Conservation (phyloP, 2,113 vertebrate species). For the Melanocharis versteri region DNA sequence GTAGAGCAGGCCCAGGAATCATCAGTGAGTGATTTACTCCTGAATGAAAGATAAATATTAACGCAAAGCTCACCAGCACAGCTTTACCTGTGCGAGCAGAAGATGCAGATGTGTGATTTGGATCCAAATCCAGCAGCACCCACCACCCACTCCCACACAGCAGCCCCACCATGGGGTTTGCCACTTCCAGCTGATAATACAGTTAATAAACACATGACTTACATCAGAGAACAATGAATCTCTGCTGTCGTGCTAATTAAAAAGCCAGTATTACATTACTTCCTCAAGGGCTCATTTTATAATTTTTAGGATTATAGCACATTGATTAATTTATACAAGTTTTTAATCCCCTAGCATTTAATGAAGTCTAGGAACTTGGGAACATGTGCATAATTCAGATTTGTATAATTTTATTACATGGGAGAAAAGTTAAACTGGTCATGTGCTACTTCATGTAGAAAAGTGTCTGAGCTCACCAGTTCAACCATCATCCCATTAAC, state of each 20-base stretch:
- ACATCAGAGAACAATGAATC: constrained; percentile 67
- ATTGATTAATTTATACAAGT: constrained; percentile 83
- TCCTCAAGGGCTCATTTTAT: constrained; percentile 78
- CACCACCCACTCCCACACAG: neutral
- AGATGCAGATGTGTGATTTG: neutral
- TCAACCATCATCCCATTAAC: constrained; percentile 48
- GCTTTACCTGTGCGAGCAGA: neutral
- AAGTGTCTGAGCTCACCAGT: constrained; percentile 23
- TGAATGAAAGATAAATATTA: neutral
- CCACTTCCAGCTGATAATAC: constrained; percentile 34
- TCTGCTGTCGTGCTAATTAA: constrained; percentile 77
- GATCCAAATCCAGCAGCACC: neutral
- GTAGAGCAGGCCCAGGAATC: neutral
- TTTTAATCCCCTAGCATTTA: constrained; percentile 80
- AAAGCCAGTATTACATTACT: constrained; percentile 76
- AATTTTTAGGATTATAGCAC: constrained; percentile 80
- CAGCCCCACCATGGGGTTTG: neutral
- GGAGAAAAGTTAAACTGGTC: constrained; percentile 58
- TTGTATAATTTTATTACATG: constrained; percentile 74
- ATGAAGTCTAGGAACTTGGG: constrained; percentile 77
- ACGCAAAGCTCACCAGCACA: neutral
- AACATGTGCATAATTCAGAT: constrained; percentile 72
- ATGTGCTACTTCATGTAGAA: constrained; percentile 28
- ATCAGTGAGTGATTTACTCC: neutral
- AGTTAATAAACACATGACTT: constrained; percentile 70